Evolutionary conservation across 2,797 vertebrate species (phyloP).

Genomic region (Pterois miles): DNA sequence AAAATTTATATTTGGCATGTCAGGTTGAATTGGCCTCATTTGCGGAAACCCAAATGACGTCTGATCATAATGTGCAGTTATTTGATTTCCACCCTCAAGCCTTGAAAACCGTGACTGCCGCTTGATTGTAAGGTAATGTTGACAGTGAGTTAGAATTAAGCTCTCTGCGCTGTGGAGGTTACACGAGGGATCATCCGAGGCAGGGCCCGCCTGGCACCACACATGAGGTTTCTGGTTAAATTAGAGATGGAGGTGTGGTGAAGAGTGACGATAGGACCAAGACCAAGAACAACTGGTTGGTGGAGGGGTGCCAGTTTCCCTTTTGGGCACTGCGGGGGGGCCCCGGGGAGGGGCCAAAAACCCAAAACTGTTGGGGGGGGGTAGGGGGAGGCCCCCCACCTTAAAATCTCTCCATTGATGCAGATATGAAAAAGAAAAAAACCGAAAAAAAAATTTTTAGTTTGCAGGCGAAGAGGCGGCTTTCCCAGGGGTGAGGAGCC

Average conservation of each 20-base stretch:
- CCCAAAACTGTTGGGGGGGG: too few relatives aligned
- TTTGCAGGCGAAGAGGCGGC: slow-evolving; percentile 17
- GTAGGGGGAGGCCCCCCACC: too few relatives aligned
- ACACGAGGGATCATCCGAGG: slow-evolving; percentile 45
- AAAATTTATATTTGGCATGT: slow-evolving; percentile 3
- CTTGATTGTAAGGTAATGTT: slow-evolving; percentile 58
- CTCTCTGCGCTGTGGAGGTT: slow-evolving; percentile 25
- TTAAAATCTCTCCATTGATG: too few relatives aligned
- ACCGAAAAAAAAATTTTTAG: too few relatives aligned
- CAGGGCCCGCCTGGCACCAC: slow-evolving; percentile 36
- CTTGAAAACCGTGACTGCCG: slow-evolving; percentile 52
- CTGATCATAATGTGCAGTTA: slow-evolving; percentile 60
- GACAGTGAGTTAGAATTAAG: slow-evolving; percentile 37
- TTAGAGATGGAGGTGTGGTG: slow-evolving; percentile 66
- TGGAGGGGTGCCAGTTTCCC: too few relatives aligned
- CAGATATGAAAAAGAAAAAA: too few relatives aligned
- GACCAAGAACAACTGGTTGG: too few relatives aligned
- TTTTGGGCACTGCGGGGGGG: too few relatives aligned
- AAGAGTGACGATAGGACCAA: slow-evolving; percentile 45
- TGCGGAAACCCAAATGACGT: slow-evolving; percentile 62
- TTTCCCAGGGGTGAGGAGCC: slow-evolving; percentile 47
- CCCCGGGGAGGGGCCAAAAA: too few relatives aligned
- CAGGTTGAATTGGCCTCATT: slow-evolving; percentile 56
- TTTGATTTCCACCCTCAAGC: slow-evolving; percentile 61
- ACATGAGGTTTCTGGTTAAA: slow-evolving; percentile 64